Conservation (phyloP, 2,113 vertebrate genomes). For the Turdus rufiventris region DNA sequence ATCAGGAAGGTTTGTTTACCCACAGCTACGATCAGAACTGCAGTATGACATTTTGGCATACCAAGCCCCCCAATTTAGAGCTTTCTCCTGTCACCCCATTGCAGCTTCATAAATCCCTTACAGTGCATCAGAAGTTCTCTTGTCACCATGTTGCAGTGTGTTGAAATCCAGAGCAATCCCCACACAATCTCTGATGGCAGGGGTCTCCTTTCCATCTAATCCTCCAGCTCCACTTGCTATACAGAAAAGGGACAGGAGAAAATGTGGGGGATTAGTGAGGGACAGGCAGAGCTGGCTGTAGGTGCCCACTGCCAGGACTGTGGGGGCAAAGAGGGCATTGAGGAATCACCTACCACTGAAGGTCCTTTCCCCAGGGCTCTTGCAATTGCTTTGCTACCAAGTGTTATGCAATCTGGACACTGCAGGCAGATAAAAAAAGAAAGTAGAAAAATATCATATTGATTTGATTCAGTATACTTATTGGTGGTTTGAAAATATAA, state of each 20-base stretch:
- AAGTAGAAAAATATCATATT: not conserved
- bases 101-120: not conserved
- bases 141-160: accelerated
- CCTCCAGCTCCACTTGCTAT: not conserved
- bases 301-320: not conserved
- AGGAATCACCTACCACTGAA: not conserved
- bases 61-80: not conserved
- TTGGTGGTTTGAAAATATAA: not conserved
- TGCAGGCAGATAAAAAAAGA: not conserved
- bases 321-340: not conserved
- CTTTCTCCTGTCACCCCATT: not conserved
- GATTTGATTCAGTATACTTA: not conserved
- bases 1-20: not conserved
- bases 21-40: not conserved
- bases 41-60: not conserved
- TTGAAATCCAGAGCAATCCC: not conserved
- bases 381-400: not conserved
- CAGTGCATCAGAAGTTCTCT: not conserved
- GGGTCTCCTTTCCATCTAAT: not conserved
- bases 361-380: not conserved
- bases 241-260: not conserved
- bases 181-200: not conserved
- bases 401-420: not conserved
- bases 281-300: not conserved
- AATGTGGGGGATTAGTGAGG: accelerated